Evolutionary conservation across 2,888 invertebrate genomes (phyloP), one percentile per base, ranked within the genome.

Genomic region (Metallyticus violacea): DNA sequence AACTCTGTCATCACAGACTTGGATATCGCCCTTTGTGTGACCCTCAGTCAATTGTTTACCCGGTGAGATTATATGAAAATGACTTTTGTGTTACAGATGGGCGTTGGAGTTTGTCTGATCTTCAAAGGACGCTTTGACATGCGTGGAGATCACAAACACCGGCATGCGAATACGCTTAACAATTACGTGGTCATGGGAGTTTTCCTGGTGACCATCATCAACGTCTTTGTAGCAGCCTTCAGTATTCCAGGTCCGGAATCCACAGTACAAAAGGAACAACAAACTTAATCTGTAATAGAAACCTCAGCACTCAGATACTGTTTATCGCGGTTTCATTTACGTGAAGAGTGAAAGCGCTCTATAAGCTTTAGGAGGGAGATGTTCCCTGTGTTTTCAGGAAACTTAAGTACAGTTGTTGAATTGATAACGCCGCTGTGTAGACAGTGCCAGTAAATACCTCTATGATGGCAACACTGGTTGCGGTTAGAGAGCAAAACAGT

Each of bases 181-280:
- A 94, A 95, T 90, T 92, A 94, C 87, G 93, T 95, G 1, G 93
- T 95, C 4, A 92, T 94, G 85, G 94, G 94, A 4, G 93, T 95
- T 1, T 96, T 95, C 90, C 90, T 95, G 79, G 93, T 96, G 85
- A 95, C 95, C 1, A 93, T 95, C 80, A 93, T 96, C 88, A 96
- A 96, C 90, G 94, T 96, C 77, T 93, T 96, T 88, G 93, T 95
- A 85, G 95, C 95, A 7, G 93, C 94, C 27, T 95, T 95, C 89
- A 94, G 94, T 40, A 92, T 94, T n/a, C 91, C 90, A 5, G 90
- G 40, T 15, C 40, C 40, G 40, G 40, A 62, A 62, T 1, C 40
- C 15, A 62, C 40, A 62, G 40, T 62, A 62, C 9, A 62, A 62
- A 62, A 2, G 22, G 15, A 62, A 62, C 9, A 9, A 15, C 40